Base-by-base conservation (phyloP, 2,113 vertebrate species). In the Halichoeres trimaculatus region DNA sequence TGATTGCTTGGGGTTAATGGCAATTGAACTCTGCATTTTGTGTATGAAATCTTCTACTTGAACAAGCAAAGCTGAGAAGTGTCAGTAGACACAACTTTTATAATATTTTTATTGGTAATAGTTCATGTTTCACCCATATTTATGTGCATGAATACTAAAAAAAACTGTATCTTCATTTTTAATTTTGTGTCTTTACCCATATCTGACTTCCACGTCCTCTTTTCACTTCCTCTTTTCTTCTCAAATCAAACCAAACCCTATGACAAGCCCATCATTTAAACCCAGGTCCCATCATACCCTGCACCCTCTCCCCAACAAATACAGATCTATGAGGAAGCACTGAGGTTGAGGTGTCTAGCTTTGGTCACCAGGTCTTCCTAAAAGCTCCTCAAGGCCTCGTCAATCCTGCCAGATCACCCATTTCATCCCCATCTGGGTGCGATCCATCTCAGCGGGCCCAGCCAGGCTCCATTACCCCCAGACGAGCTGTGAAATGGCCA, bases 401-500 rank as follows among this genome's bases (percentile, higher is more conserved):
- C 90, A 91, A 89, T 87, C 84, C 85, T 74, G 70, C 83, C 77
- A 84, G 81, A 92, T 93, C 89, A 87, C 89, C 85, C 90, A 83
- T 92, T 92, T 88, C 83, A 91, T 89, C 83, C 85, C 85, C 85
- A 85, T 89, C 89, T 93, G 81, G 76, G 81, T 67, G 82, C 70
- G 78, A 91, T 92, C 85, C 88, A 90, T 92, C 85, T 89, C 70
- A 2, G 65, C 77, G 34, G 83, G 81, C 76, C 82, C 74, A 85
- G 78, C 84, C 74, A 88, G 74, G 85, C 87, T 83, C 81, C 83
- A 91, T 94, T 94, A 91, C 88, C 83, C 77, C 88, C 89, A 81
- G 88, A 89, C 83, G 81, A 91, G 86, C 86, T 90, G 78, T 94
- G 90, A 94, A 93, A 93, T 90, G 78, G 77, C 83, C 85, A 91